These are phyloP conservation scores for Temnothorax longispinosus DNA, from an alignment of 1,140 invertebrate species.

Conservation along the genomic window DNA sequence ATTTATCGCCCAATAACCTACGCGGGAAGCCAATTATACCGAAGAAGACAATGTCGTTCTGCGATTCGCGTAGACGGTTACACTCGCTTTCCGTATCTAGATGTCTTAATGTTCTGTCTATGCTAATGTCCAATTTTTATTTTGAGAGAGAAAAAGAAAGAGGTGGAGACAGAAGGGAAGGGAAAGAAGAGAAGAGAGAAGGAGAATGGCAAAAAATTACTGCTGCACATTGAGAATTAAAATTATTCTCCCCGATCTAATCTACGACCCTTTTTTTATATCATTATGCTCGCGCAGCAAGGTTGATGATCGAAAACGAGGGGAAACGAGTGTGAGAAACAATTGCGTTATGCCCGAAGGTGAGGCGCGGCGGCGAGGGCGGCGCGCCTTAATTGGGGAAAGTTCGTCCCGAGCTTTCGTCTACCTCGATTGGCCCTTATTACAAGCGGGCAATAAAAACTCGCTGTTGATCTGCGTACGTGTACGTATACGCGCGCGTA, in stretches of 20 bases:
- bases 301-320: conserved; percentile 8
- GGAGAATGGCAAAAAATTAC: neutral
- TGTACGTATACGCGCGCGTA: neutral
- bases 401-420: conserved; percentile 65
- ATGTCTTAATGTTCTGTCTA: conserved; percentile 22
- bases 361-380: neutral
- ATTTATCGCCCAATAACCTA: conserved; percentile 80
- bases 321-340: conserved; percentile 17
- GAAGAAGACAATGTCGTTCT: conserved; percentile 53
- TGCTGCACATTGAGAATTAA: neutral
- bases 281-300: neutral
- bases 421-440: conserved; percentile 65
- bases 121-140: neutral
- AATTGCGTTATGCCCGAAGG: conserved; percentile 14
- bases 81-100: neutral
- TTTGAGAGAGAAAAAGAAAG: neutral
- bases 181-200: neutral
- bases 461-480: conserved; percentile 8
- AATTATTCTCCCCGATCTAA: neutral
- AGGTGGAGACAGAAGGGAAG: neutral
- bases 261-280: neutral
- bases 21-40: conserved; percentile 69
- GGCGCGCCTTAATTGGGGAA: conserved; percentile 68
- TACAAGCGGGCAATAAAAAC: conserved; percentile 67
- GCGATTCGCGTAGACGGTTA: neutral